Base-by-base conservation (phyloP, 1,140 invertebrate genomes). In the Drosophila subobscura region DNA sequence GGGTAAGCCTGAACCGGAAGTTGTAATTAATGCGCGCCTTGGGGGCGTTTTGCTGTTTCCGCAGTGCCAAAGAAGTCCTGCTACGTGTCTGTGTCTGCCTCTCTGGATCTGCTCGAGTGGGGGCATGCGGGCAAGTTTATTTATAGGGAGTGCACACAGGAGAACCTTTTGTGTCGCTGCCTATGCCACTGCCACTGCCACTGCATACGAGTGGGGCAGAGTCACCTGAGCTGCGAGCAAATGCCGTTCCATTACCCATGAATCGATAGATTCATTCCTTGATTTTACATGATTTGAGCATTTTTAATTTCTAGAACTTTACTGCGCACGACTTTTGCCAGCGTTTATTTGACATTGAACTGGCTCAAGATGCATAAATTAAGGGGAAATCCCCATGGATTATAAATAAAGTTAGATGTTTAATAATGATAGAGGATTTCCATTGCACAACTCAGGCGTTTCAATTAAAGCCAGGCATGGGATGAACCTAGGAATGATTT, bases 11-110 rank as follows among this genome's bases (percentile, higher is more conserved):
- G 50, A 61, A 76, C 78, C 83, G 74, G 83, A 88, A 83, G 83
- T 88, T 76, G 83, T 89, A 86, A 86, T 86, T 86, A 86, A 86
- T 86, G 83, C 63, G 76, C 71, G 78, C 75, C 75, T 83, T 51
- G 73, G 84, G 78, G 81, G 81, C 80, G 81, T 85, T 75, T 75
- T 66, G 12, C 55, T 50, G 45, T 67, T 73, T 70, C 60, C 46
- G 71, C 52, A 52, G 16, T 16, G 27, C 37, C 14, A 40, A 7
- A 61, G 54, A 56, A 68, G 58, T 74, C 63, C 74, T 81, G 54
- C 46, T 75, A 79, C 64, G 65, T 64, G 74, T 70, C 57, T 53
- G 51, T n/a, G n/a, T 59, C 25, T 33, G 42, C 45, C 14, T 61
- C 16, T 44, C 14, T 45, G 4, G 25, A 6, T 23, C 10, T 44